Base-by-base conservation (phyloP, 2,113 vertebrate genomes). In the Periophthalmodon schlosseri region DNA sequence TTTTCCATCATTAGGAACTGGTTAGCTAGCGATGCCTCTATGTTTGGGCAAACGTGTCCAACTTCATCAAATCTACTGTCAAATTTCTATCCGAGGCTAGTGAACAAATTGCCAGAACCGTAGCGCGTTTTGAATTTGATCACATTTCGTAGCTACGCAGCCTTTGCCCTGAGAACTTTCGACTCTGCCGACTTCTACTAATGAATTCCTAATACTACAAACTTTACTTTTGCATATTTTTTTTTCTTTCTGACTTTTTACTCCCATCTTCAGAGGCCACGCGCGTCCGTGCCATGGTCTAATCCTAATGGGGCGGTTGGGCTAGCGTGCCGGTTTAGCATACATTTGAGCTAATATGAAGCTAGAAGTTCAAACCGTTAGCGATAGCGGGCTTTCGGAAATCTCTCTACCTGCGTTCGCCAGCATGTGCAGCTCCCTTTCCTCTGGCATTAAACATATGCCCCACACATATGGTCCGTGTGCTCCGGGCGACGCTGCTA, bases 1-100 rank as follows among this genome's bases (percentile, higher is more conserved):
- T 92, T 74, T 81, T 91, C 94, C 94, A 93, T 93, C 93, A 95
- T 95, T 93, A 94, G 92, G 15, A 7, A 56, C 20, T 56, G 52
- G 52, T 56, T 56, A 56, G 52, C 52, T 56, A 7, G 52, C 52
- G 0, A 91, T 85, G 91, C 91, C 85, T 92, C 87, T 84, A 89
- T n/a, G 8, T 91, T 79, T 87, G 23, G 65, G 91, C 92, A 14
- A 69, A 91, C 76, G 87, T 77, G 94, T 91, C 89, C 74, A 87
- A 88, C 87, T 88, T 91, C 91, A 84, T 94, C 92, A 80, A 85
- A 81, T 91, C 85, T 78, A 67, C 70, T 72, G 74, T 84, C 88
- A 84, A 58, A 66, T 57, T 52, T 68, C 47, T 64, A 64, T 83
- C 66, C 77, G 83, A 89, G 83, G 83, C 82, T 82, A 81, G 89